Percentiles rank a stretch among this genome's conserved stretches.
These are phyloP conservation scores for Lordiphosa fenestrarum DNA, from an alignment of 2,888 invertebrate species.

Conservation along the genomic window DNA sequence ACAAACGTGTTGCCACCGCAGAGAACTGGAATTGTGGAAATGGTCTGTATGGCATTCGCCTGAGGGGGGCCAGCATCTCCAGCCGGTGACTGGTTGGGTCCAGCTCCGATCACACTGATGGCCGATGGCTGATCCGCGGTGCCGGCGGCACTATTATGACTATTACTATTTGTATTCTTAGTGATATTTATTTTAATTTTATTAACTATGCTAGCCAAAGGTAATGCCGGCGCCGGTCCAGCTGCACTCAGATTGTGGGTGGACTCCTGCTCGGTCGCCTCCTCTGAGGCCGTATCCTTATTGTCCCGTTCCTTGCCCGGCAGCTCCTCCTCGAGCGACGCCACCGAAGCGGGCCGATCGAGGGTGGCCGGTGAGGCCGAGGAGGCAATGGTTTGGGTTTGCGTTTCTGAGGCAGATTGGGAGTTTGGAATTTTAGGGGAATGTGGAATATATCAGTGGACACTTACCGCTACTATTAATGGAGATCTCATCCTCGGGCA, in stretches of 20 bases:
- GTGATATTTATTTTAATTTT: constrained; percentile 92
- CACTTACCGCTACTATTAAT: constrained; percentile 78
- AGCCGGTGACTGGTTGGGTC: constrained; percentile 31
- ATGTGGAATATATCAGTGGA: background rate
- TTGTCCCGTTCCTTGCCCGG: constrained; percentile 30
- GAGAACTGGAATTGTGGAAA: constrained; percentile 79
- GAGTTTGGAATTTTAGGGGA: constrained; percentile 2
- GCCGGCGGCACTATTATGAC: constrained; percentile 69
- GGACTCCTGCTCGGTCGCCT: constrained; percentile 83
- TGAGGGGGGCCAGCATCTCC: constrained; percentile 35
- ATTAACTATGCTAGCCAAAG: constrained; percentile 80
- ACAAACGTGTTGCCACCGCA: constrained; percentile 76
- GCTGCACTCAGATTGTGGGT: constrained; percentile 79
- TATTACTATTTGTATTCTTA: constrained; percentile 83
- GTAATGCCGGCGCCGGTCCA: constrained; percentile 78
- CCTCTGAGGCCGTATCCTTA: constrained; percentile 80
- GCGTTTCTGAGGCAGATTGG: constrained; percentile 62
- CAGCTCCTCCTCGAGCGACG: constrained; percentile 57
- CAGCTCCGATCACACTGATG: constrained; percentile 58
- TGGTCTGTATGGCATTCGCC: constrained; percentile 67
- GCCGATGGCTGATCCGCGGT: constrained; percentile 56
- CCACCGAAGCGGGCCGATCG: constrained; percentile 81
- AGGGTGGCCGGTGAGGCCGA: constrained; percentile 67
- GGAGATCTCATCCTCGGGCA: constrained; percentile 78
- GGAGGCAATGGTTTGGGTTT: constrained; percentile 75